Conservation (phyloP, 35 echinoderm and acorn worm species). For the Strongylocentrotus purpuratus region DNA sequence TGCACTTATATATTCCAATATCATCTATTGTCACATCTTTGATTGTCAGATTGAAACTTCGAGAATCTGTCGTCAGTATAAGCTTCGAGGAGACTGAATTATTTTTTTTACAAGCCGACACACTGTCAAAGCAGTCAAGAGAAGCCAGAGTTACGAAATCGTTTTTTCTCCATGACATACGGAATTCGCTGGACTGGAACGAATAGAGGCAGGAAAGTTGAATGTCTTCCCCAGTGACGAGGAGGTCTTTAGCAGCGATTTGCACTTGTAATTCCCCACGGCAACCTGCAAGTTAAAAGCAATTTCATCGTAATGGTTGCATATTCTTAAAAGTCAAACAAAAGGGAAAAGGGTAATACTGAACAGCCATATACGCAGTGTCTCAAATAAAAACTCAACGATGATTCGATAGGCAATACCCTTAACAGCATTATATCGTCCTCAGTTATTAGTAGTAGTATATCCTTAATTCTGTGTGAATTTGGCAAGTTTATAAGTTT, state of each 20-base stretch:
- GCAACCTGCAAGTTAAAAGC: neutral
- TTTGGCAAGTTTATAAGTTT: too few species aligned
- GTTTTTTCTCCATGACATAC: neutral
- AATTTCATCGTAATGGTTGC: too few species aligned
- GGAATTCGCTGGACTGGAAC: neutral
- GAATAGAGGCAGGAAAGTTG: neutral
- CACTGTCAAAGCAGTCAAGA: neutral
- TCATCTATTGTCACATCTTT: neutral
- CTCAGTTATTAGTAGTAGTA: too few species aligned
- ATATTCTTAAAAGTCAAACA: too few species aligned
- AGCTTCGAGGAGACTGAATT: neutral
- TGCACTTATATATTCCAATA: neutral
- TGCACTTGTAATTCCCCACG: neutral
- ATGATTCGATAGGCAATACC: too few species aligned
- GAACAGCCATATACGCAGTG: too few species aligned
- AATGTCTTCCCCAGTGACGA: neutral
- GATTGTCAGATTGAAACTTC: neutral
- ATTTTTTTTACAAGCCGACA: neutral
- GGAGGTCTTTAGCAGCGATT: neutral
- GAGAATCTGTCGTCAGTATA: neutral
- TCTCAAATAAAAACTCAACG: too few species aligned
- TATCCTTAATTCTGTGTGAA: too few species aligned
- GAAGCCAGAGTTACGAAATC: neutral
- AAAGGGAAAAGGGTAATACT: too few species aligned
- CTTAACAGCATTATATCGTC: too few species aligned